These are phyloP conservation scores for Asbolus verrucosus DNA, from an alignment of 1,140 invertebrate genomes.

Conservation along the genomic window DNA sequence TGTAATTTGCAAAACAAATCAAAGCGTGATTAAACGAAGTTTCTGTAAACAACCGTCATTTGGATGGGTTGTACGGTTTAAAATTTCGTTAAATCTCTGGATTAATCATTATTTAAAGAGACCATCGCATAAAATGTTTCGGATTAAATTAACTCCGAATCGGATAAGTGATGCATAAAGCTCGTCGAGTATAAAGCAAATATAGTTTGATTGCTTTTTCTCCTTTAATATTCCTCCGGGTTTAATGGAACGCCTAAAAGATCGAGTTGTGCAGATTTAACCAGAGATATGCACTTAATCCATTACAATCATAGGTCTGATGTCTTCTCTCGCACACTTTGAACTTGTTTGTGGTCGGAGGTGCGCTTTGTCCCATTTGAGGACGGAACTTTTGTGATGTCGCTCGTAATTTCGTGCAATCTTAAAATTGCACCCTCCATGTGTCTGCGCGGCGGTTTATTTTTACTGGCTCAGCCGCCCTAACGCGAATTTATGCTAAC, in stretches of 20 bases:
- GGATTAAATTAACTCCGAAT: slow-evolving; percentile 43
- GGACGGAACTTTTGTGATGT: neutral
- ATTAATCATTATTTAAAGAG: slow-evolving; percentile 35
- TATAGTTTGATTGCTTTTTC: slow-evolving; percentile 43
- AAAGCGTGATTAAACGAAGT: no score
- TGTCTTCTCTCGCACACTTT: slow-evolving; percentile 38
- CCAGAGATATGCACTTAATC: slow-evolving; percentile 53
- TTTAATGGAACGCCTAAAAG: slow-evolving; percentile 44
- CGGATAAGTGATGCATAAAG: slow-evolving; percentile 36
- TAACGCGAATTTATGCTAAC: slow-evolving; percentile 57
- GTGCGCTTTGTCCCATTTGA: slow-evolving; percentile 51
- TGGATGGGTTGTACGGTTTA: neutral
- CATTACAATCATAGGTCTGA: slow-evolving; percentile 53
- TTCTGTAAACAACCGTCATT: no score
- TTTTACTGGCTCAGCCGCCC: slow-evolving; percentile 32
- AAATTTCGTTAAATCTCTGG: slow-evolving; percentile 11
- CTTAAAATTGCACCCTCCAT: slow-evolving; percentile 47
- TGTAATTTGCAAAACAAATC: no score
- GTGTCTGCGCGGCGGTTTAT: slow-evolving; percentile 20
- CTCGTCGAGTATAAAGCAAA: slow-evolving; percentile 41
- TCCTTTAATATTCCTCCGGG: slow-evolving; percentile 38
- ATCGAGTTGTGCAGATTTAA: slow-evolving; percentile 15
- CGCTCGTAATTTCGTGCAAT: slow-evolving; percentile 39
- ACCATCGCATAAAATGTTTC: slow-evolving; percentile 40
- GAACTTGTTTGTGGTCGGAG: slow-evolving; percentile 46